Conservation (phyloP, 2,797 vertebrate genomes). For the Anabacerthia variegaticeps region DNA sequence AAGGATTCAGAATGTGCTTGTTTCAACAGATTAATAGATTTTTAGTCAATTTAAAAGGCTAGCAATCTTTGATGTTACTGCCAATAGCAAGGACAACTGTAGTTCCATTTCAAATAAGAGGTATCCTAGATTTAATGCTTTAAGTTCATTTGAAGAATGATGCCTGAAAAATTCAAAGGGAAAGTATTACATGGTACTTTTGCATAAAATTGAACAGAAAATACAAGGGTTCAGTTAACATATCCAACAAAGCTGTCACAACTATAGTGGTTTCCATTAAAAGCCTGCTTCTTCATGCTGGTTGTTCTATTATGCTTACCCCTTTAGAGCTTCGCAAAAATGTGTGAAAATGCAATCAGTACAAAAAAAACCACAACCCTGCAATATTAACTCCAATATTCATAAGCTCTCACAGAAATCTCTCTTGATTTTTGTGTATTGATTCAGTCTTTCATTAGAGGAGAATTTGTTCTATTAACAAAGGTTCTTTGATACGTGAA, state of each 20-base stretch:
- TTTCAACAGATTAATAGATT: background rate
- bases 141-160: background rate
- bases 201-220: background rate
- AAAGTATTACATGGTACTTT: background rate
- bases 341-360: background rate
- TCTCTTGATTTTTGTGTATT: background rate
- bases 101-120: background rate
- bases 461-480: background rate
- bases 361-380: background rate
- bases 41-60: background rate
- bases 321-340: background rate
- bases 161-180: background rate
- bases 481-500: background rate
- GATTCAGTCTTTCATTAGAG: slow-evolving; percentile 9
- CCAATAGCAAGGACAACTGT: background rate
- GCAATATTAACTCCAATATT: slow-evolving; percentile 18
- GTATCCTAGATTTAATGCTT: background rate
- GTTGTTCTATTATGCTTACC: background rate
- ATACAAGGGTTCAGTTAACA: background rate
- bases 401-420: background rate
- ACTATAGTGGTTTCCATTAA: background rate
- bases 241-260: background rate
- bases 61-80: background rate
- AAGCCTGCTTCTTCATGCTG: background rate
- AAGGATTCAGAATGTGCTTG: background rate